Base-by-base conservation (phyloP, 2,888 invertebrate genomes). In the Orthosia gracilis region DNA sequence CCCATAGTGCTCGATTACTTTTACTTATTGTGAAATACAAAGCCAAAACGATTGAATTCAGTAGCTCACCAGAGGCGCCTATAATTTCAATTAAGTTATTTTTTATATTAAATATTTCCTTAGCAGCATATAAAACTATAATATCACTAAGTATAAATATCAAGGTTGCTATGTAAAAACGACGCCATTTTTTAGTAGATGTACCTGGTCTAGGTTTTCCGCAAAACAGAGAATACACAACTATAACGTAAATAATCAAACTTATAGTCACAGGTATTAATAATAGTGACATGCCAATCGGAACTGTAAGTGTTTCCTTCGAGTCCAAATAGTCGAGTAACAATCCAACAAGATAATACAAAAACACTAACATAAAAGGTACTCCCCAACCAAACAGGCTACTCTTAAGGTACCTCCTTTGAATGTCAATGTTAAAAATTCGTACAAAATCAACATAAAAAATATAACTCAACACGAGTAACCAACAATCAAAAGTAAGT, bases 81-180 rank as follows among this genome's bases (percentile, higher is more conserved):
- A 49, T 11, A 17, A 50, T 9, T 50, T 58, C 71, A 7, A 71
- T 3, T 40, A 57, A 17, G 15, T 55, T 68, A 47, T 47, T 17
- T 18, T 55, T 70, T 21, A 62, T 13, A 13, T 57, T 31, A 23
- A 69, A 54, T 26, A 69, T 31, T 40, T 47, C 67, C 15, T 69
- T 67, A 47, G 54, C 68, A 21, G 69, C 73, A 31, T 57, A 69
- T 0, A 69, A 62, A 18, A 76, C 21, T 50, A 69, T 50, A 4
- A 62, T n/a, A 52, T 62, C 52, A 17, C 54, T 70, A 3, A 78
- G 40, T 26, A 76, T n/a, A 52, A 78, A 63, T 63, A 76, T 76
- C 31, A 63, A 58, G 7, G 57, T 31, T n/a, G 47, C 70, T 54
- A 59, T 49, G 13, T 64, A 70, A 18, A 78, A 64, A 21, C 58